phyloP scores from a whole-genome alignment of 1,140 invertebrate species.

The Drosophila azteca region DNA sequence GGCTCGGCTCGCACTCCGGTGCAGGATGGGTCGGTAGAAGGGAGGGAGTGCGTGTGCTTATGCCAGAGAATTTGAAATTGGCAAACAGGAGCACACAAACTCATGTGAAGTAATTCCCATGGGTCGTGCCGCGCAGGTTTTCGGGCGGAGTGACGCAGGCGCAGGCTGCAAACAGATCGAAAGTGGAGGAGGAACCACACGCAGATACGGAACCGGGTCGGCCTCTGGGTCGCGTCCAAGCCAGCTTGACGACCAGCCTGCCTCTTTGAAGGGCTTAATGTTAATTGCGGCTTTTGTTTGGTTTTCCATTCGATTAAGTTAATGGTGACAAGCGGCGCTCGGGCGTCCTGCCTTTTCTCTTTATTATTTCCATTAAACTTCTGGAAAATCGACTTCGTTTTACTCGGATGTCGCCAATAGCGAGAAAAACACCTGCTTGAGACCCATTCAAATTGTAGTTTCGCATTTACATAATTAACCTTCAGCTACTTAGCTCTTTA shows the following conservation, averaged over 20 bases:
- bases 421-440: slow-evolving; percentile 16
- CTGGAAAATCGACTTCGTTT: slow-evolving; percentile 33
- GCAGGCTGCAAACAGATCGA: background rate
- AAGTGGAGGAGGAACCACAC: background rate
- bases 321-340: slow-evolving; percentile 45
- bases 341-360: background rate
- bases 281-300: slow-evolving; percentile 75
- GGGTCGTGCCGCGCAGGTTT: slow-evolving; percentile 41
- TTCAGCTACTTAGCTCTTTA: no score
- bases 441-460: background rate
- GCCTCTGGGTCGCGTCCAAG: background rate
- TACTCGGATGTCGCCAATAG: slow-evolving; percentile 15
- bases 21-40: background rate
- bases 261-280: slow-evolving; percentile 54
- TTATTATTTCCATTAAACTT: slow-evolving; percentile 14
- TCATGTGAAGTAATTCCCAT: slow-evolving; percentile 19
- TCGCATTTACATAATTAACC: background rate
- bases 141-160: slow-evolving; percentile 5
- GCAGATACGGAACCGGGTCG: background rate
- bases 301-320: slow-evolving; percentile 69
- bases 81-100: slow-evolving; percentile 26
- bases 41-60: slow-evolving; percentile 33
- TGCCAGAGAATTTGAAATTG: slow-evolving; percentile 58
- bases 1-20: slow-evolving; percentile 17
- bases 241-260: slow-evolving; percentile 10